A percentile compares a stretch with the other conserved stretches of the same genome.
Conservation (phyloP, 2,113 vertebrate species). For the Phrynosoma blainvillii region DNA sequence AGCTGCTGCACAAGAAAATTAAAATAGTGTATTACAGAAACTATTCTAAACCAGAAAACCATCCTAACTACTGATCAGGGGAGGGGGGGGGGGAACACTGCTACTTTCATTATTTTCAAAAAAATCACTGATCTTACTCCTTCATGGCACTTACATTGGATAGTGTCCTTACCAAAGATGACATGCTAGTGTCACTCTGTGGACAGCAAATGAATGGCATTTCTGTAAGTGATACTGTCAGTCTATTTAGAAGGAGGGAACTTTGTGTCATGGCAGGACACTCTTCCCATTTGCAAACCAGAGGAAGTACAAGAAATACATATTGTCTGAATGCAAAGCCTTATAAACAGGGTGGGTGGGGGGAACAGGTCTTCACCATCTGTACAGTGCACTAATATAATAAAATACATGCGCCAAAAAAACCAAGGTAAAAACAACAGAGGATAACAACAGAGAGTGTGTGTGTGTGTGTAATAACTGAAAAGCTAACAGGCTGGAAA, state of each 20-base stretch:
- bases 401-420: background rate
- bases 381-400: background rate
- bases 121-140: background rate
- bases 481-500: background rate
- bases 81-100: background rate
- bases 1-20: constrained; percentile 81
- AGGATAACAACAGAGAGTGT: background rate
- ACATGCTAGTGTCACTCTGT: background rate
- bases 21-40: constrained; percentile 3
- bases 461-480: background rate
- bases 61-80: background rate
- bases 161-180: background rate
- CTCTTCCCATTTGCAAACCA: background rate
- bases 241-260: background rate
- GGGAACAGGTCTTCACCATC: background rate
- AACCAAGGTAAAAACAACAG: background rate
- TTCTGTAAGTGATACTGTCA: background rate
- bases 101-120: background rate
- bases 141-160: background rate
- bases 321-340: background rate
- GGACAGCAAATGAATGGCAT: constrained; percentile 11
- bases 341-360: background rate
- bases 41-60: background rate
- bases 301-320: background rate
- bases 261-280: background rate